Percentiles rank a stretch among this genome's conserved stretches.
Evolutionary conservation across 2,797 vertebrate genomes (phyloP).

Genomic region (Podargus strigoides): DNA sequence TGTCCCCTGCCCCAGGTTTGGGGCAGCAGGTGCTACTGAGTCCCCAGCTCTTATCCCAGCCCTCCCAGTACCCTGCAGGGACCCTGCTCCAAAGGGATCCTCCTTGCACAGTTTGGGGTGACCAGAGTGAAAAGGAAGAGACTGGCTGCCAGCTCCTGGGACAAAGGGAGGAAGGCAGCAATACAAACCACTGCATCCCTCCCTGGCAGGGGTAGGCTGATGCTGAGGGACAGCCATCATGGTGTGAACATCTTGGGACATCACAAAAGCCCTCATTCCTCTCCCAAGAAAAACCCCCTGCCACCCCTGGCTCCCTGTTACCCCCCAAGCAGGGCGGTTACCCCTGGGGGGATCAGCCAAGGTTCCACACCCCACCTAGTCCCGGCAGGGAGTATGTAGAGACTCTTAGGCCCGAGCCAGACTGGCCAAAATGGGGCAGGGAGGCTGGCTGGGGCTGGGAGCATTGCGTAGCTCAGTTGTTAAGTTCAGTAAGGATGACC

Average conservation of each 20-base stretch:
- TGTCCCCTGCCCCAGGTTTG: neutral
- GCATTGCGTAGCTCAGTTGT: conserved; percentile 60
- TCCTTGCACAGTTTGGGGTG: neutral
- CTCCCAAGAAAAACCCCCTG: neutral
- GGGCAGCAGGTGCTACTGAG: neutral
- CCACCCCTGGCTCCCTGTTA: neutral
- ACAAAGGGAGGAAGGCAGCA: neutral
- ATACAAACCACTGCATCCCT: neutral
- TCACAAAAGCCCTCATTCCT: neutral
- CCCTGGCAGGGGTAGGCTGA: neutral
- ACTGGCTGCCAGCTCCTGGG: neutral
- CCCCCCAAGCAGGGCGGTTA: neutral
- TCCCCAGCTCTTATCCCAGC: neutral
- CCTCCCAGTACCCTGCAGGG: neutral
- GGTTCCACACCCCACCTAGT: neutral
- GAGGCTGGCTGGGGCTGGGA: neutral
- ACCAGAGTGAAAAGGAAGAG: neutral
- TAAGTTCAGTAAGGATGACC: conserved; percentile 73
- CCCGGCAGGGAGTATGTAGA: rapidly evolving
- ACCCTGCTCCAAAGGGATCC: neutral
- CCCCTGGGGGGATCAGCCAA: neutral
- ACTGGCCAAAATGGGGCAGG: neutral
- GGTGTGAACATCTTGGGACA: rapidly evolving
- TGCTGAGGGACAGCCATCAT: neutral
- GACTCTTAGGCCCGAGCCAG: neutral